phyloP scores from a whole-genome alignment of 2,888 invertebrate genomes.

The Isoperla grammatica region DNA sequence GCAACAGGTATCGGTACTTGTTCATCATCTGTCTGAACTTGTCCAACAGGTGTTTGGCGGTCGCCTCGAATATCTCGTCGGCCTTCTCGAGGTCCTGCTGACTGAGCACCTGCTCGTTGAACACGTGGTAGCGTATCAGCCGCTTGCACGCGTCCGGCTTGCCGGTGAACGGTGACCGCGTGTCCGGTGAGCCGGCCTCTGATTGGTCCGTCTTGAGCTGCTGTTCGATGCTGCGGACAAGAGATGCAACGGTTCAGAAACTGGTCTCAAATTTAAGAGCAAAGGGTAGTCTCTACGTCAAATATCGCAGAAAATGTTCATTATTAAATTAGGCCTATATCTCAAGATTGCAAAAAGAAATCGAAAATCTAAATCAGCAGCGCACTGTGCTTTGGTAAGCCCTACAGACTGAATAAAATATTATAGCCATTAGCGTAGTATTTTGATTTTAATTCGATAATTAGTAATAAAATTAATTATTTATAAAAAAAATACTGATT shows the following conservation, averaged over 20 bases:
- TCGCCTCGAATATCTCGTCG: conserved; percentile 58
- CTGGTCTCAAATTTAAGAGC: no score
- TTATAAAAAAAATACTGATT: no score
- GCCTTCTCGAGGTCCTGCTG: conserved; percentile 61
- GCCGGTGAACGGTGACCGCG: conserved; percentile 62
- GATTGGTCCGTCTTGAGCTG: conserved; percentile 70
- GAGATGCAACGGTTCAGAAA: background rate
- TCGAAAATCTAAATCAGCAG: no score
- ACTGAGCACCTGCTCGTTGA: conserved; percentile 58
- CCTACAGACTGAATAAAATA: no score
- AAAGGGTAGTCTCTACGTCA: no score
- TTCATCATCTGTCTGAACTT: conserved; percentile 66
- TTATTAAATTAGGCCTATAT: no score
- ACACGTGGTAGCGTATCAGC: conserved; percentile 69
- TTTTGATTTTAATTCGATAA: no score
- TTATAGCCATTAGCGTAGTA: no score
- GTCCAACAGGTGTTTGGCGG: conserved; percentile 60
- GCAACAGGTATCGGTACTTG: conserved; percentile 64
- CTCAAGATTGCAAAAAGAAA: no score
- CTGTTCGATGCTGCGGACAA: conserved; percentile 58
- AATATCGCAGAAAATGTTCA: no score
- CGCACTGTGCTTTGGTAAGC: no score
- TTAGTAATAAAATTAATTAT: no score
- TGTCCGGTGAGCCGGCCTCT: conserved; percentile 67
- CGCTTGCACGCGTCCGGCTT: conserved; percentile 70